A percentile compares a stretch with the other conserved stretches of the same genome.
phyloP scores from a whole-genome alignment of 23 tunicate genomes.

The Phallusia fumigata region DNA sequence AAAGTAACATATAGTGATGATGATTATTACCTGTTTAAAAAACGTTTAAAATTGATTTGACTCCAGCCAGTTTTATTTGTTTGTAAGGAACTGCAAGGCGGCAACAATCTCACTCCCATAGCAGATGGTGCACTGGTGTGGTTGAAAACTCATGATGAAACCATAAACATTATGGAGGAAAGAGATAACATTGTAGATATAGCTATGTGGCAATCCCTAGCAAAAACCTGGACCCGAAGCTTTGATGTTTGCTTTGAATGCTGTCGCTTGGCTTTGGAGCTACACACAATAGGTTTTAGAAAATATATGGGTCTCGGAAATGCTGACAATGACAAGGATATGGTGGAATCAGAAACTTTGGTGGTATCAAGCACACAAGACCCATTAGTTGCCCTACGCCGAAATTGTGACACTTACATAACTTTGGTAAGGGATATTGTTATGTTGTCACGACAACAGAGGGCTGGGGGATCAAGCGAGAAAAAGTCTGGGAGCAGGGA shows the following conservation, averaged over 20 bases:
- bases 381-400: not conserved
- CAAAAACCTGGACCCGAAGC: not conserved
- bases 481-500: not conserved
- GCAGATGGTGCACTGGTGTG: not conserved
- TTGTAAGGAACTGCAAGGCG: not conserved
- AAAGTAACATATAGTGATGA: not conserved
- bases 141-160: not conserved
- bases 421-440: not conserved
- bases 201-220: not conserved
- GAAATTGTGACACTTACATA: conserved; percentile 5
- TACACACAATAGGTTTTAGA: not conserved
- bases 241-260: not conserved
- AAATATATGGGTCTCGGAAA: not conserved
- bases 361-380: not conserved
- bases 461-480: not conserved
- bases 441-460: not conserved
- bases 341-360: not conserved
- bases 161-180: not conserved
- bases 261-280: not conserved
- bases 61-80: too few species aligned
- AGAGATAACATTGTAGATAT: not conserved
- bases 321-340: not conserved
- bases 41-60: not conserved
- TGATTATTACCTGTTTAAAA: not conserved
- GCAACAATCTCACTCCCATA: not conserved